phyloP scores from a whole-genome alignment of 2,888 invertebrate genomes.

The Spilosoma lubricipeda region DNA sequence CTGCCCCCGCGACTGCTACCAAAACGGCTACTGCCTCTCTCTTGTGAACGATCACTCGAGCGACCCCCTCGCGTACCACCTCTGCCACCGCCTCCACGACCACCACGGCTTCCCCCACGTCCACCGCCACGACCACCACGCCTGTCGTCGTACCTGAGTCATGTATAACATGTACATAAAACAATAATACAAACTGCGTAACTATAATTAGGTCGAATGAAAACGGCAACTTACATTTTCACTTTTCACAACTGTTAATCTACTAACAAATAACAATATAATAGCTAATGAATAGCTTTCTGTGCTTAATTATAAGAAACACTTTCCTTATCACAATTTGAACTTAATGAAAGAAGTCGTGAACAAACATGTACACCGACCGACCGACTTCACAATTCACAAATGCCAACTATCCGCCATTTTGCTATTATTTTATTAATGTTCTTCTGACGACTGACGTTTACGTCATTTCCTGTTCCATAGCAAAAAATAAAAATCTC shows the following conservation, averaged over 20 bases:
- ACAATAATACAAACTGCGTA: constrained; percentile 18
- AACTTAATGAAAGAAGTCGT: constrained; percentile 18
- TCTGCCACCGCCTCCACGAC: constrained; percentile 66
- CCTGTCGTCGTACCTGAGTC: constrained; percentile 83
- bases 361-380: constrained; percentile 24
- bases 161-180: constrained; percentile 33
- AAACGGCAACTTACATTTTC: constrained; percentile 65
- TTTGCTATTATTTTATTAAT: constrained; percentile 41
- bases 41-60: constrained; percentile 79
- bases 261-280: constrained; percentile 27
- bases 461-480: constrained; percentile 7
- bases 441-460: constrained; percentile 18
- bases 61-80: constrained; percentile 72
- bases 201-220: constrained; percentile 28
- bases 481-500: not conserved
- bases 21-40: constrained; percentile 73
- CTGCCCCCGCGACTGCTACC: constrained; percentile 64
- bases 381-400: constrained; percentile 37
- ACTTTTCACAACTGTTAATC: constrained; percentile 23
- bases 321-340: constrained; percentile 9
- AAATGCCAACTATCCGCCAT: constrained; percentile 59
- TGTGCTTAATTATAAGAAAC: constrained; percentile 14
- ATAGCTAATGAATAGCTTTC: constrained; percentile 22
- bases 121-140: constrained; percentile 79
- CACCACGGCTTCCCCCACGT: constrained; percentile 67